Evolutionary conservation across 2,113 vertebrate genomes (phyloP).

Genomic region (Hipposideros armiger): DNA sequence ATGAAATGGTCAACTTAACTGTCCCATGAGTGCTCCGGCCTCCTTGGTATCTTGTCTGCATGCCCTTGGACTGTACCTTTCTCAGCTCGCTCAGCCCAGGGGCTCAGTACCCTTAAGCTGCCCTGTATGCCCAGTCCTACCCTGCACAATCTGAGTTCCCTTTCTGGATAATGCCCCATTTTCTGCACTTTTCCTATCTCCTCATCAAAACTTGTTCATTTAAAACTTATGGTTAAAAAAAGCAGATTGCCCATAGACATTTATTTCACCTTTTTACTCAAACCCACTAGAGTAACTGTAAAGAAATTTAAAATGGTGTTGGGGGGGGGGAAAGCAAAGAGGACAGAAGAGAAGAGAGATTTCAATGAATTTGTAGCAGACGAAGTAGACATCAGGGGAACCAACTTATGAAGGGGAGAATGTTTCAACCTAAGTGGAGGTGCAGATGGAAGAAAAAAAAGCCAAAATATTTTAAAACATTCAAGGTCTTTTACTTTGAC

Average conservation of each 20-base stretch:
- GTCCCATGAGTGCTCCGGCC: background rate
- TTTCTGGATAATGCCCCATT: background rate
- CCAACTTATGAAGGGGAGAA: background rate
- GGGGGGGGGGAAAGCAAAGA: background rate
- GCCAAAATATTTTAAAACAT: background rate
- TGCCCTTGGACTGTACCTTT: background rate
- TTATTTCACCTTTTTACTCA: background rate
- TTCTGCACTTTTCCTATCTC: background rate
- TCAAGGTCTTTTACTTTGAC: background rate
- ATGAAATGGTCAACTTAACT: background rate
- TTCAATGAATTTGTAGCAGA: background rate
- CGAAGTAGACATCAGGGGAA: background rate
- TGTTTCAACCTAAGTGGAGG: background rate
- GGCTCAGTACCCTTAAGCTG: background rate
- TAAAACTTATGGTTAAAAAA: background rate
- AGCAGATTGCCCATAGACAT: background rate
- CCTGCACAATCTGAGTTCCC: background rate
- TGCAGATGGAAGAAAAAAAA: background rate
- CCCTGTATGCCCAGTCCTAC: background rate
- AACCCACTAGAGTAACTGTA: background rate
- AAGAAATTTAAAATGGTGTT: background rate
- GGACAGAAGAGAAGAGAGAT: background rate
- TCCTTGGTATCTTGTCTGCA: background rate
- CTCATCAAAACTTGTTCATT: slow-evolving; percentile 12
- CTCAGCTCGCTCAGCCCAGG: background rate